Conservation (phyloP, 2,797 vertebrate genomes). For the Epinephelus malabaricus region DNA sequence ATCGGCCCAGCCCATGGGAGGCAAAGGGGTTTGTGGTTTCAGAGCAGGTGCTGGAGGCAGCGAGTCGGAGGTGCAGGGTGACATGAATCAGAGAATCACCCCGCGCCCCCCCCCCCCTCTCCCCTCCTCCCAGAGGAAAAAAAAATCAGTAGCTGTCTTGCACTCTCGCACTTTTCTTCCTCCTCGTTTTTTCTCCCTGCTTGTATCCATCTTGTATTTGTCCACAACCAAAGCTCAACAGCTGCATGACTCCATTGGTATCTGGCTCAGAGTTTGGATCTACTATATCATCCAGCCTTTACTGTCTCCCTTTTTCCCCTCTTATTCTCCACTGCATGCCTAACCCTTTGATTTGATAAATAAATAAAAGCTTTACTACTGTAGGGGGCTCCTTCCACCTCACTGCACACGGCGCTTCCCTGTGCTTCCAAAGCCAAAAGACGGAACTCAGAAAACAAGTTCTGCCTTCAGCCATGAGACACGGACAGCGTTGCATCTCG, state of each 20-base stretch:
- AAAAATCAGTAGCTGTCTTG: constrained; percentile 42
- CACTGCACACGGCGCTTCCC: constrained; percentile 67
- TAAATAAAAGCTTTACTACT: constrained; percentile 81
- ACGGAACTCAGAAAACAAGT: constrained; percentile 72
- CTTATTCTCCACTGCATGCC: constrained; percentile 57
- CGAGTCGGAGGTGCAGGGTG: constrained; percentile 48
- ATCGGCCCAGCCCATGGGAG: constrained; percentile 58
- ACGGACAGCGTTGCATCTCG: constrained; percentile 65
- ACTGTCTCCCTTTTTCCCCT: constrained; percentile 41
- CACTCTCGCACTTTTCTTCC: constrained; percentile 1
- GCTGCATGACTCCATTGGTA: constrained; percentile 40
- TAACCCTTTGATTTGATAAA: constrained; percentile 79
- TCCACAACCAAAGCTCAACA: constrained; percentile 38
- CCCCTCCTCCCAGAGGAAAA: constrained; percentile 15
- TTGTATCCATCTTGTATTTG: constrained; percentile 36
- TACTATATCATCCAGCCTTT: constrained; percentile 48
- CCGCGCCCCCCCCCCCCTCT: background rate
- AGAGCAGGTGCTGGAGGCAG: constrained; percentile 64
- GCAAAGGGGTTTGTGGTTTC: constrained; percentile 64
- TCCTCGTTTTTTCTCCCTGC: constrained; percentile 1
- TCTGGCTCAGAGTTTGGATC: constrained; percentile 41
- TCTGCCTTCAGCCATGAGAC: constrained; percentile 71
- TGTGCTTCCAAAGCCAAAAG: constrained; percentile 65
- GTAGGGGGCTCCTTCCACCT: constrained; percentile 76
- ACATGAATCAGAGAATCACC: constrained; percentile 59